Percentiles rank a stretch among this genome's conserved stretches.
These are phyloP conservation scores for Petrophora chlorosata DNA, from an alignment of 2,888 invertebrate species.

Conservation along the genomic window DNA sequence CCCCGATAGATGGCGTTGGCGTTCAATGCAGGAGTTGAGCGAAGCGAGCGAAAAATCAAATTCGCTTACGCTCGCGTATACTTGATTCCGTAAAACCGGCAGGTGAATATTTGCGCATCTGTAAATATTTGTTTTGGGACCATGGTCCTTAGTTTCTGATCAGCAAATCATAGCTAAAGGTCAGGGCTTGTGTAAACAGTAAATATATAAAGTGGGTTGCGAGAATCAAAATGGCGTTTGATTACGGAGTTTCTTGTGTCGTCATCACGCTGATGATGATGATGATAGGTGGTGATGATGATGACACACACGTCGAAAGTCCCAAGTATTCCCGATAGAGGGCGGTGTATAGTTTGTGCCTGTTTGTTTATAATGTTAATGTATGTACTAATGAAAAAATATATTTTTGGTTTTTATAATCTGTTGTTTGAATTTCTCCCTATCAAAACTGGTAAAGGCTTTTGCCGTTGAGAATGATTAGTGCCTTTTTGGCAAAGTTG, in stretches of 20 bases:
- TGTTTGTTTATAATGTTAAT: conserved; percentile 46
- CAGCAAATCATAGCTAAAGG: neutral
- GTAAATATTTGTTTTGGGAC: neutral
- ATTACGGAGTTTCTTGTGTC: conserved; percentile 16
- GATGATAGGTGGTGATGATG: too few relatives aligned
- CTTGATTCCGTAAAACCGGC: neutral
- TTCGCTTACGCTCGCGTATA: neutral
- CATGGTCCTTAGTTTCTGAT: neutral
- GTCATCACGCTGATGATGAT: too few relatives aligned
- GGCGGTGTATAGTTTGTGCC: conserved; percentile 41
- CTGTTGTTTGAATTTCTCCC: conserved; percentile 26
- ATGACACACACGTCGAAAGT: too few relatives aligned
- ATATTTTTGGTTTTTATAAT: conserved; percentile 77
- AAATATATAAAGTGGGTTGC: neutral
- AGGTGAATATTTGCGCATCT: neutral
- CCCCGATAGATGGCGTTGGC: conserved; percentile 84
- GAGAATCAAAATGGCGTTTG: neutral
- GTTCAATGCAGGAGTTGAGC: too few relatives aligned
- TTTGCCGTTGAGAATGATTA: too few relatives aligned
- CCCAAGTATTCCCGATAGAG: conserved; percentile 25
- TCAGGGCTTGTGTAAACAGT: neutral
- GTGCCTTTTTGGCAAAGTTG: too few relatives aligned
- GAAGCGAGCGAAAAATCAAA: conserved; percentile 16
- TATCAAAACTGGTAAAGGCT: too few relatives aligned
- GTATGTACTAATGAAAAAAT: conserved; percentile 70